Percentiles rank a stretch among this genome's conserved stretches.
These are phyloP conservation scores for Drosophila suzukii DNA, from an alignment of 1,140 invertebrate species.

Conservation along the genomic window DNA sequence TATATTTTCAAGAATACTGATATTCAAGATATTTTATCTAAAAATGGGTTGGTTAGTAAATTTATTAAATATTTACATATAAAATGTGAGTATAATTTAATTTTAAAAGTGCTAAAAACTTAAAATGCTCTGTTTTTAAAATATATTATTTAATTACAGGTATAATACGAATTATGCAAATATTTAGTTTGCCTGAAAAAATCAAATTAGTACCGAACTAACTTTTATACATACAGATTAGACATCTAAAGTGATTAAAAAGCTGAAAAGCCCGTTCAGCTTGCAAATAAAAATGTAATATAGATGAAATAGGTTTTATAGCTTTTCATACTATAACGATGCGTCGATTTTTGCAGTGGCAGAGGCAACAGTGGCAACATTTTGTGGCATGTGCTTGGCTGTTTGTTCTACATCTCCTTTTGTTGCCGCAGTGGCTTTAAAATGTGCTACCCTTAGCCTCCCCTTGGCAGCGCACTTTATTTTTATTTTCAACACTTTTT, in stretches of 20 bases:
- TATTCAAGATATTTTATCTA: too few relatives aligned
- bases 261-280: background rate
- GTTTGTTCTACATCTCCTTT: conserved; percentile 46
- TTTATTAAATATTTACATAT: too few relatives aligned
- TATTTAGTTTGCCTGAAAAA: background rate
- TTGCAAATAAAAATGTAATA: background rate
- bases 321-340: conserved; percentile 11
- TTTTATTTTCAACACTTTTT: conserved; percentile 73
- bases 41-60: too few relatives aligned
- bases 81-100: too few relatives aligned
- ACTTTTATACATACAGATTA: background rate
- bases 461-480: conserved; percentile 54
- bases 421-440: conserved; percentile 79
- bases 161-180: too few relatives aligned
- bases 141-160: too few relatives aligned
- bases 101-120: too few relatives aligned
- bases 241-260: background rate
- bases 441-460: conserved; percentile 19
- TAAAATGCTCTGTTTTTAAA: too few relatives aligned
- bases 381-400: conserved; percentile 38
- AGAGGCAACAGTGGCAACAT: conserved; percentile 9
- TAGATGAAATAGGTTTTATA: background rate
- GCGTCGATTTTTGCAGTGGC: conserved; percentile 20
- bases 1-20: too few relatives aligned
- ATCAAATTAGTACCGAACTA: too few relatives aligned